These are phyloP conservation scores for Lasioglossum marginatum DNA, from an alignment of 2,888 invertebrate species.

Conservation along the genomic window DNA sequence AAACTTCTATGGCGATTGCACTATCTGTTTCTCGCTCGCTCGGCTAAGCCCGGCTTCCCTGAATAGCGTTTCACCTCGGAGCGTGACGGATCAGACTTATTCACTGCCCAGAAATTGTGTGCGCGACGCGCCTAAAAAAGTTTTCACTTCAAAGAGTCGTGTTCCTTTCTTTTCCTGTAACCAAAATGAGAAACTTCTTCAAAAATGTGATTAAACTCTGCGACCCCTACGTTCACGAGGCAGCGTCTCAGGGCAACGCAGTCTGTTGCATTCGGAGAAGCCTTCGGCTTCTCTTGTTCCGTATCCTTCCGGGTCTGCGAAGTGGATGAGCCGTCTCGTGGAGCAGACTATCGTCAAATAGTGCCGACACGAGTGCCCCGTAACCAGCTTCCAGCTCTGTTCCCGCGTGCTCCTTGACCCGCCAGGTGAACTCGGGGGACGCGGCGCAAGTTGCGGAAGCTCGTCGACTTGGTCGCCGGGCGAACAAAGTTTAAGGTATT, in stretches of 20 bases:
- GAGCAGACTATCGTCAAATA: constrained; percentile 63
- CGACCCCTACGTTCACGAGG: neutral
- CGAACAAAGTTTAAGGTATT: constrained; percentile 37
- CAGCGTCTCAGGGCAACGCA: neutral
- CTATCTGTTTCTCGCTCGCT: too few species aligned
- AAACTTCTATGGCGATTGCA: too few species aligned
- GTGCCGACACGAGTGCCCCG: constrained; percentile 57
- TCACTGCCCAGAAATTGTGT: too few species aligned
- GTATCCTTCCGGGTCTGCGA: constrained; percentile 46
- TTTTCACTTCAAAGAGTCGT: too few species aligned
- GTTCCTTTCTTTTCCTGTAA: too few species aligned
- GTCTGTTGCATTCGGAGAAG: constrained; percentile 44
- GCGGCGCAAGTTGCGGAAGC: constrained; percentile 55
- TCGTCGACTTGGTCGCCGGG: constrained; percentile 39
- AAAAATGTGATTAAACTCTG: too few species aligned
- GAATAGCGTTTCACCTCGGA: too few species aligned
- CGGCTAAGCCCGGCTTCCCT: too few species aligned
- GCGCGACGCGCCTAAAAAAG: too few species aligned
- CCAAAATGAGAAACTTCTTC: too few species aligned
- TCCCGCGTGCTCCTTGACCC: constrained; percentile 57
- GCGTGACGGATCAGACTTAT: too few species aligned
- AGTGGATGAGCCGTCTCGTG: constrained; percentile 55
- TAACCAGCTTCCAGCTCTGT: constrained; percentile 59
- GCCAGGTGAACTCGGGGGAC: constrained; percentile 46
- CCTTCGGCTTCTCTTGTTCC: constrained; percentile 41